A percentile compares a stretch with the other conserved stretches of the same genome.
These are phyloP conservation scores for Ianthella basta DNA, from an alignment of 37 sponge, comb jelly and placozoan genomes.

Conservation along the genomic window DNA sequence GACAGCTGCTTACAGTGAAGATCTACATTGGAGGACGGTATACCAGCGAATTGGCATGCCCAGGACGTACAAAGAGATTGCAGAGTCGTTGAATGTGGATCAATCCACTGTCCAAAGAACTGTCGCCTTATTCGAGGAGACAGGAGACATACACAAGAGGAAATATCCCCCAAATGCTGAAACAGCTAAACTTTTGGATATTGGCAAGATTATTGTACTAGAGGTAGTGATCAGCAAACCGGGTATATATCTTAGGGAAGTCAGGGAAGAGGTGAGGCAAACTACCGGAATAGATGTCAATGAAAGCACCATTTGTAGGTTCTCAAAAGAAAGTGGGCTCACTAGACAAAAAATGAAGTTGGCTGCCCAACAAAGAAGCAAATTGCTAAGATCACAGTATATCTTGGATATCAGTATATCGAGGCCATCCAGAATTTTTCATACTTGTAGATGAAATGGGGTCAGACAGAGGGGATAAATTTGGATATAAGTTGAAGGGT, in stretches of 20 bases:
- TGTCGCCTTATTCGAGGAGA: constrained; percentile 1
- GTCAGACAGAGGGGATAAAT: constrained; percentile 34
- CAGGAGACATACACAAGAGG: constrained; percentile 24
- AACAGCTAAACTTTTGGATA: constrained; percentile 13
- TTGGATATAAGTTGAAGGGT: constrained; percentile 40
- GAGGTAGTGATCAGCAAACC: constrained; percentile 22
- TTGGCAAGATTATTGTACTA: constrained; percentile 9
- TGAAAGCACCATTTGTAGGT: too few species aligned
- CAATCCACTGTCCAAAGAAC: constrained; percentile 26
- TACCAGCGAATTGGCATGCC: background rate
- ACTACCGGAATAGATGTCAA: constrained; percentile 18
- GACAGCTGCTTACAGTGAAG: background rate
- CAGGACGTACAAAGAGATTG: background rate
- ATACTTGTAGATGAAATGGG: constrained; percentile 56
- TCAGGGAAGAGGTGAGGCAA: background rate
- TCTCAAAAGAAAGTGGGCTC: too few species aligned
- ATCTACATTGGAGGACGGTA: background rate
- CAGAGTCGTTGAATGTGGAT: constrained; percentile 29
- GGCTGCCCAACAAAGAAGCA: constrained; percentile 18
- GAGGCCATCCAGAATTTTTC: constrained; percentile 2
- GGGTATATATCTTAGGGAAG: constrained; percentile 30
- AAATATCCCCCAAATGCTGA: constrained; percentile 26
- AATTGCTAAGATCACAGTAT: constrained; percentile 13
- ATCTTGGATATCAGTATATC: constrained; percentile 1
- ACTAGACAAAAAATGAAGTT: constrained; percentile 31